Percentiles rank a stretch among this genome's conserved stretches.
These are phyloP conservation scores for Alethe diademata DNA, from an alignment of 2,113 vertebrate species.

Conservation along the genomic window DNA sequence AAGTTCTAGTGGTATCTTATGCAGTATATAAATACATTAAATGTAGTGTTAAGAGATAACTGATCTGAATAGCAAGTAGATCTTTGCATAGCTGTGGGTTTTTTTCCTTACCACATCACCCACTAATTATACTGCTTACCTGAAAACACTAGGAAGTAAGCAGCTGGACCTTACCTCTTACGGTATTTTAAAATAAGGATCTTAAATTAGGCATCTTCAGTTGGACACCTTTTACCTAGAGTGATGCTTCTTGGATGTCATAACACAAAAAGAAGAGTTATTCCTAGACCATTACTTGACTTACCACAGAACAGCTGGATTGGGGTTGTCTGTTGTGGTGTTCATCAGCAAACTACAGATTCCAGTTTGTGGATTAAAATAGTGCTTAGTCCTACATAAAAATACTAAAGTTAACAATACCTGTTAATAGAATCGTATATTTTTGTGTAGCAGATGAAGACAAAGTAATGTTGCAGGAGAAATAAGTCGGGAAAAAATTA, in stretches of 20 bases:
- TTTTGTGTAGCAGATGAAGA: neutral
- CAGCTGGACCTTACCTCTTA: neutral
- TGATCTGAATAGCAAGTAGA: neutral
- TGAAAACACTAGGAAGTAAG: neutral
- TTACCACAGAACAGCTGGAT: neutral
- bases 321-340: neutral
- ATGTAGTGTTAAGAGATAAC: neutral
- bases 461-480: neutral
- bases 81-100: neutral
- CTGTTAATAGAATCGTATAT: accelerated
- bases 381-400: neutral
- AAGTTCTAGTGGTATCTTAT: neutral
- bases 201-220: neutral
- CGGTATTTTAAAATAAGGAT: neutral
- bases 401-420: neutral
- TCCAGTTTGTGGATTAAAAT: neutral
- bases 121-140: neutral
- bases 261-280: neutral
- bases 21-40: neutral
- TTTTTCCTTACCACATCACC: neutral
- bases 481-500: neutral
- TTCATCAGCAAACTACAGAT: neutral
- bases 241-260: neutral
- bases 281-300: neutral
- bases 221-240: neutral